These are phyloP conservation scores for Rhombomys opimus DNA, from an alignment of 2,113 vertebrate species.

Conservation along the genomic window DNA sequence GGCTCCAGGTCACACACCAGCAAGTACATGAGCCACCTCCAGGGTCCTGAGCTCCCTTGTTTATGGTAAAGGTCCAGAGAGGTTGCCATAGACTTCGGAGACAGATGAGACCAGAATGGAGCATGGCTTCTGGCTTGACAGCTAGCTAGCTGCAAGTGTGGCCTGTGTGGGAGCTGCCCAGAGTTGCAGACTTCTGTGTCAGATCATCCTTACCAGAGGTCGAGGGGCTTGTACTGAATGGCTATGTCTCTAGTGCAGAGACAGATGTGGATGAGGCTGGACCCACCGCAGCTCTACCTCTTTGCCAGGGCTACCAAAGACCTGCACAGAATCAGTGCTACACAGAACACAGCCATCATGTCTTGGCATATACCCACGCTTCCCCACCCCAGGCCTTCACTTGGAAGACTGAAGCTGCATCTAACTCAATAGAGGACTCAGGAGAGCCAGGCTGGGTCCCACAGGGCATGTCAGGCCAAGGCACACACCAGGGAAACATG, in stretches of 20 bases:
- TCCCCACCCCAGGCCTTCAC: background rate
- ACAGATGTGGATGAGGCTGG: background rate
- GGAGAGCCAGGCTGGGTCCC: background rate
- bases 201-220: background rate
- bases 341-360: background rate
- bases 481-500: background rate
- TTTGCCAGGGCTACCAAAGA: background rate
- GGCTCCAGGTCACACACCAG: background rate
- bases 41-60: background rate
- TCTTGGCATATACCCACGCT: background rate
- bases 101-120: background rate
- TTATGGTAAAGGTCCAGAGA: background rate
- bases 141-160: accelerated
- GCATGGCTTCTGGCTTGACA: too few species aligned
- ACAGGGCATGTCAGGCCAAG: background rate
- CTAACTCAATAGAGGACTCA: background rate
- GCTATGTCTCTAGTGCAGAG: background rate
- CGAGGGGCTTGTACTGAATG: background rate
- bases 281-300: background rate
- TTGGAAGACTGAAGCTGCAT: background rate
- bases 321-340: background rate
- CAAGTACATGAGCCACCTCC: background rate
- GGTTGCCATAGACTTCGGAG: too few species aligned
- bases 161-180: background rate
- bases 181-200: background rate